phyloP scores from a whole-genome alignment of 2,797 vertebrate genomes.

The Alfaro cultratus region DNA sequence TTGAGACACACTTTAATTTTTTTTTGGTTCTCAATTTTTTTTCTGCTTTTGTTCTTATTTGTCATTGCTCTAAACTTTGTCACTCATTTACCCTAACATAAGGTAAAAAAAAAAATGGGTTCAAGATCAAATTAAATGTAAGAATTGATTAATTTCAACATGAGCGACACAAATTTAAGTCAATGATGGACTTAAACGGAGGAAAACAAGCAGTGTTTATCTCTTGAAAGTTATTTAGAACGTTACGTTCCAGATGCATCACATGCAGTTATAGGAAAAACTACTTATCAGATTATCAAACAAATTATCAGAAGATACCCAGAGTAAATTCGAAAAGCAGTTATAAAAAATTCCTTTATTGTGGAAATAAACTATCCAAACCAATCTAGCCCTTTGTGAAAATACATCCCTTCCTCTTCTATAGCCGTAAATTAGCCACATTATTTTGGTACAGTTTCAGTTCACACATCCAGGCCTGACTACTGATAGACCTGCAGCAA shows the following conservation, averaged over 20 bases:
- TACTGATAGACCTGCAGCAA: not conserved
- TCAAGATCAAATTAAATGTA: slow-evolving; percentile 47
- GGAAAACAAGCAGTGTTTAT: not conserved
- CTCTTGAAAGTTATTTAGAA: not conserved
- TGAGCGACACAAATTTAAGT: not conserved
- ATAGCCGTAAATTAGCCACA: not conserved
- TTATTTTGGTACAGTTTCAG: not conserved
- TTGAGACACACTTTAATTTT: not conserved
- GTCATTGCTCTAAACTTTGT: not conserved
- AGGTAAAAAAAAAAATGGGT: slow-evolving; percentile 3
- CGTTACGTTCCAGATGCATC: not conserved
- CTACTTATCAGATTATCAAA: not conserved
- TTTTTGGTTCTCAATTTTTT: not conserved
- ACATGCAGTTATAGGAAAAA: not conserved
- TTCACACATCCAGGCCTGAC: not conserved
- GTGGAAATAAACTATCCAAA: not conserved
- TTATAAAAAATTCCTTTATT: not conserved
- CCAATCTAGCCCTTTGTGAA: not conserved
- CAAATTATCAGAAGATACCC: not conserved
- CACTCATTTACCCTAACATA: not conserved
- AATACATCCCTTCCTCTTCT: not conserved
- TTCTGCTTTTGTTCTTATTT: not conserved
- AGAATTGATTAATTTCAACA: slow-evolving; percentile 22
- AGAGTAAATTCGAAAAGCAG: not conserved
- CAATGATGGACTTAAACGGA: not conserved